phyloP scores from a whole-genome alignment of 2,797 vertebrate species.

The Amazona finschi region DNA sequence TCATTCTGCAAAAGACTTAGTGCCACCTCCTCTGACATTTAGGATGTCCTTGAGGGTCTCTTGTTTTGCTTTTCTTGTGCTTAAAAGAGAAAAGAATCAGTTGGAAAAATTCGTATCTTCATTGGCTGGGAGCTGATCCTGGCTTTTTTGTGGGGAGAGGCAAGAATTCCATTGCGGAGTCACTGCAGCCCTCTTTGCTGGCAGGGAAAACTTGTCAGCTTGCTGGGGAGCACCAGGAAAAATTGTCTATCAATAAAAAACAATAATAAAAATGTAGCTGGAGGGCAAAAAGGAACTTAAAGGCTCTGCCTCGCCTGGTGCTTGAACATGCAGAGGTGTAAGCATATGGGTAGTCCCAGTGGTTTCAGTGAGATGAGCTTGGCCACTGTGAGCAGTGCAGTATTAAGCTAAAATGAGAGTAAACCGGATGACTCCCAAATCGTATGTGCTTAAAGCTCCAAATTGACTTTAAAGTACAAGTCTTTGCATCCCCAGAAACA shows the following conservation, averaged over 20 bases:
- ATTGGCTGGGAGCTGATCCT: conserved; percentile 12
- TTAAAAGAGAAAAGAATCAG: background rate
- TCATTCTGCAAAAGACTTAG: background rate
- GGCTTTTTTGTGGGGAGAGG: background rate
- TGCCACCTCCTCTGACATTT: background rate
- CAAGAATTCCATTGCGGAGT: conserved; percentile 1
- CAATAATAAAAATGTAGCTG: background rate
- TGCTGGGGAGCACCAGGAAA: background rate
- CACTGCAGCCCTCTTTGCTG: background rate
- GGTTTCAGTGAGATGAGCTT: background rate
- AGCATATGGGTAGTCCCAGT: background rate
- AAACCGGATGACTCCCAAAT: background rate
- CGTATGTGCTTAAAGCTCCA: background rate
- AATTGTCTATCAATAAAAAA: background rate
- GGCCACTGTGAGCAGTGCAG: background rate
- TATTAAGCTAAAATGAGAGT: background rate
- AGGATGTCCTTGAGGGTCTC: background rate
- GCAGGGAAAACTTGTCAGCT: background rate
- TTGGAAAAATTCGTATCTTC: conserved; percentile 34
- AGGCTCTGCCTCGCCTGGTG: background rate
- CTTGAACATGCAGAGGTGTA: background rate
- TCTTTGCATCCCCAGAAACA: background rate
- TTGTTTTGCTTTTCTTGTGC: background rate
- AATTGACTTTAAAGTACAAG: conserved; percentile 21
- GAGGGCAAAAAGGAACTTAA: background rate